Evolutionary conservation across 2,113 vertebrate species (phyloP), one percentile per base, ranked within the genome.

Genomic region (Ornithorhynchus anatinus): DNA sequence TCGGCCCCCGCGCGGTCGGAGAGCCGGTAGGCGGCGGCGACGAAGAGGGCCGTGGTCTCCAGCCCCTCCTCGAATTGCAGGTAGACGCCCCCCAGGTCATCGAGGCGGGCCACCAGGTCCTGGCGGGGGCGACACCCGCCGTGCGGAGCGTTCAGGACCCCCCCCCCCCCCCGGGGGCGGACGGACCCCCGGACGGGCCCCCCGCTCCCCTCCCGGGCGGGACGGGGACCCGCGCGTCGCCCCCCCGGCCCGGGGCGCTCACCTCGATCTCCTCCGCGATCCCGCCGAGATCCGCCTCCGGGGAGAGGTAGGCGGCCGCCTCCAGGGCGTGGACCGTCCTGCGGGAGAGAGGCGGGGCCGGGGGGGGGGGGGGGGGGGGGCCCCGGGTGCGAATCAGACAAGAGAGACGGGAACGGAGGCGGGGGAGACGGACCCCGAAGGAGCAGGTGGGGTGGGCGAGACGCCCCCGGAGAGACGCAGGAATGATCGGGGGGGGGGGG

Each of bases 231-330:
- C 27, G 16, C n/a, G 6, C 27, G 22, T 47, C 38, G 31, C 40
- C n/a, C 29, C 40, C 19, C 7, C 27, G 0, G 27, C 64, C 62
- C 7, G 69, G 53, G 53, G 20, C 37, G 43, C 90, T 67, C 85
- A 99, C 98, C 95, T 99, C 98, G 53, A 99, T 99, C 83, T 99
- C 98, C 72, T 99, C 97, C 72, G 98, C 90, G 32, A 99, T 97
- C 74, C 91, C 91, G 61, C 95, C 95, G 1, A 99, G 91, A 66
- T 99, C 96, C 23, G 96, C 95, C 80, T 99, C 95, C 87, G 96
- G 94, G 71, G 98, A 97, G 44, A 99, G 94, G 47, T 96, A 91
- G 31, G 97, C 95, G 5, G 98, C 97, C 0, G 96, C 96, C 77
- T 95, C 95, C 80, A 99, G 90, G 52, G 96, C 98, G 71, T 93